Evolutionary conservation across 2,888 invertebrate species (phyloP).

Genomic region (Coremacera marginata): DNA sequence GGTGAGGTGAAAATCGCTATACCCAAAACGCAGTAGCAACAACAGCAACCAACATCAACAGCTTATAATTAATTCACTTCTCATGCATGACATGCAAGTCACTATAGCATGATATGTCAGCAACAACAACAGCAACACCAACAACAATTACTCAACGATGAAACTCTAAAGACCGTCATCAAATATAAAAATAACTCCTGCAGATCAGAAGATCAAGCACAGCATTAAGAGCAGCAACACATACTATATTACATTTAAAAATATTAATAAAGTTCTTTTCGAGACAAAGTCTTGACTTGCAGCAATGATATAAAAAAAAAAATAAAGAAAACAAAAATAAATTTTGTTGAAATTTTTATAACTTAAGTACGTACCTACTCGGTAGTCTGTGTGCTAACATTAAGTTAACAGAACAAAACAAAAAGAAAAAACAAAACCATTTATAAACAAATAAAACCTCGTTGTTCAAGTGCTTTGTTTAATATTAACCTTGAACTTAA

Average conservation of each 20-base stretch:
- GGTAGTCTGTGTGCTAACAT: neutral
- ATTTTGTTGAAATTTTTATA: conserved; percentile 12
- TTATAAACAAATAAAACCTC: neutral
- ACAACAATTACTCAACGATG: conserved; percentile 1
- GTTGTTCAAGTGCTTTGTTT: conserved; percentile 38
- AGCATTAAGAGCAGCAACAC: conserved; percentile 28
- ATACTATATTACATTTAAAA: conserved; percentile 44
- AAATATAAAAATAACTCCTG: conserved; percentile 28
- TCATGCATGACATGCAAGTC: conserved; percentile 46
- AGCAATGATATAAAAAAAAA: conserved; percentile 7
- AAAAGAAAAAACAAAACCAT: conserved; percentile 1
- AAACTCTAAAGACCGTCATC: conserved; percentile 25
- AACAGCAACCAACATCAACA: neutral
- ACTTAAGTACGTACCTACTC: neutral
- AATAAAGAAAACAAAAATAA: neutral
- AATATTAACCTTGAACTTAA: conserved; percentile 48
- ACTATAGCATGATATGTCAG: conserved; percentile 30
- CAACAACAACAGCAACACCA: neutral
- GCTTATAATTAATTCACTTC: conserved; percentile 40
- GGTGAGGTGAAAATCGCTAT: neutral
- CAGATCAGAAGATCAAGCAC: conserved; percentile 39
- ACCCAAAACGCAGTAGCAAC: conserved; percentile 35
- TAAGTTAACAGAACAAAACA: conserved; percentile 5
- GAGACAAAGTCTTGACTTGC: conserved; percentile 17
- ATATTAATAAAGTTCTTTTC: conserved; percentile 38